Percentiles rank a stretch among this genome's conserved stretches.
phyloP scores from a whole-genome alignment of 2,113 vertebrate genomes.

The Lampris incognitus region DNA sequence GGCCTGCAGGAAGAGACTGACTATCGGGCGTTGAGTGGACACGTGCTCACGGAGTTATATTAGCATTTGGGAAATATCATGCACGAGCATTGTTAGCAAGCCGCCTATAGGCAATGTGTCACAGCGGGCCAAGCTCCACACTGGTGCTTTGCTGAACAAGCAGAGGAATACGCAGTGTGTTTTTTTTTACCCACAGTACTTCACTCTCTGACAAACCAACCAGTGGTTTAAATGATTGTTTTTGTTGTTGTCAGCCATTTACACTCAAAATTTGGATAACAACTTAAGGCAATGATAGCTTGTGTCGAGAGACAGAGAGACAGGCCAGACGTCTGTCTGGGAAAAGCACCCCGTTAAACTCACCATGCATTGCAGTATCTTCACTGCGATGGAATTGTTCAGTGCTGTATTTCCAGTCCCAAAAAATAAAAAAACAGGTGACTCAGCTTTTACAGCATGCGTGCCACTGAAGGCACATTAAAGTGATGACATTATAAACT shows the following conservation, averaged over 20 bases:
- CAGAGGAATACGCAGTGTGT: no score
- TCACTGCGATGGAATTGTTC: conserved; percentile 40
- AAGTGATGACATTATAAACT: conserved; percentile 21
- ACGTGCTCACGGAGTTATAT: conserved; percentile 37
- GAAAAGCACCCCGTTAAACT: conserved; percentile 38
- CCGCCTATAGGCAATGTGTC: conserved; percentile 27
- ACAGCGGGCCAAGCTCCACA: not conserved
- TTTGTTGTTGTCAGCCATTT: conserved; percentile 52
- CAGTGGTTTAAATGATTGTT: conserved; percentile 33
- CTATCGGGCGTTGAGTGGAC: conserved; percentile 45
- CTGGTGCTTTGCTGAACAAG: no score
- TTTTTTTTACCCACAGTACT: no score
- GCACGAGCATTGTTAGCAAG: conserved; percentile 59
- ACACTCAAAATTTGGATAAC: conserved; percentile 39
- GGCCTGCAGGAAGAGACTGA: conserved; percentile 38
- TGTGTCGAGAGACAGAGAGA: conserved; percentile 34
- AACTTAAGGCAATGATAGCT: not conserved
- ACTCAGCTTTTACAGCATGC: conserved; percentile 60
- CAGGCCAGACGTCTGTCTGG: conserved; percentile 46
- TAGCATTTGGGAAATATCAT: conserved; percentile 67
- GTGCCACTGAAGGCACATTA: conserved; percentile 24
- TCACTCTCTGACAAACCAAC: conserved; percentile 6
- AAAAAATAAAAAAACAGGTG: conserved; percentile 32
- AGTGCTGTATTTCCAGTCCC: conserved; percentile 6
- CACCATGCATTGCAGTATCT: conserved; percentile 53